Evolutionary conservation across 2,797 vertebrate species (phyloP).

Genomic region (Nyctibius grandis): DNA sequence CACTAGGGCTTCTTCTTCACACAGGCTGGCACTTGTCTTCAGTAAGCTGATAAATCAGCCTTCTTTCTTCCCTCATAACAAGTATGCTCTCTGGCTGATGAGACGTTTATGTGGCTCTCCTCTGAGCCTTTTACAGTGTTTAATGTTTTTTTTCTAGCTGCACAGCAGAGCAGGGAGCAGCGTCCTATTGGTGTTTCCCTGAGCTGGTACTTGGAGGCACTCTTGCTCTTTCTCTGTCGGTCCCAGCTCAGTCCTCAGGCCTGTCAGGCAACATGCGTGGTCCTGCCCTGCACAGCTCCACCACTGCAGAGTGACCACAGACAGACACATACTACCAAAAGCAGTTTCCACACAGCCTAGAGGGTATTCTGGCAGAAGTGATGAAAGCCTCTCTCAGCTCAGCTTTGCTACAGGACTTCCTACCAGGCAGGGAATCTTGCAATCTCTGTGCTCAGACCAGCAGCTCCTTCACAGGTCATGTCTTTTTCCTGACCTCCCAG

Average conservation of each 20-base stretch:
- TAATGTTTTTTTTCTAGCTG: neutral
- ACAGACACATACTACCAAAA: neutral
- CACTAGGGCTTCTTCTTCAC: neutral
- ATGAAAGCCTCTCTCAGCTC: neutral
- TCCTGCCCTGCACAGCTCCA: neutral
- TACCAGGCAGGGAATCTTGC: neutral
- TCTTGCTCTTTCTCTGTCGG: neutral
- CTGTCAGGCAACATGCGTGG: fast-evolving
- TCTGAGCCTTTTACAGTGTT: neutral
- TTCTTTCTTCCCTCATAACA: neutral
- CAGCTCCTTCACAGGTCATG: neutral
- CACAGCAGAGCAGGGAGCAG: neutral
- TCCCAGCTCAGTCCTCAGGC: neutral
- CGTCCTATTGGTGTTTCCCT: neutral
- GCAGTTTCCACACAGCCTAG: neutral
- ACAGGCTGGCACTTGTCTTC: neutral
- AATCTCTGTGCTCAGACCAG: neutral
- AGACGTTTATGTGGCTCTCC: neutral
- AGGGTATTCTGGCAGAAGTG: neutral
- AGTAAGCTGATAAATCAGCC: neutral
- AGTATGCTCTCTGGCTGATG: neutral
- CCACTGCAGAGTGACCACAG: fast-evolving
- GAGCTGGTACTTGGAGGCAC: neutral
- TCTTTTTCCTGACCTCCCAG: neutral
- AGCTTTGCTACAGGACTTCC: neutral